Evolutionary conservation across 2,797 vertebrate genomes (phyloP).

Genomic region (Zonotrichia albicollis): DNA sequence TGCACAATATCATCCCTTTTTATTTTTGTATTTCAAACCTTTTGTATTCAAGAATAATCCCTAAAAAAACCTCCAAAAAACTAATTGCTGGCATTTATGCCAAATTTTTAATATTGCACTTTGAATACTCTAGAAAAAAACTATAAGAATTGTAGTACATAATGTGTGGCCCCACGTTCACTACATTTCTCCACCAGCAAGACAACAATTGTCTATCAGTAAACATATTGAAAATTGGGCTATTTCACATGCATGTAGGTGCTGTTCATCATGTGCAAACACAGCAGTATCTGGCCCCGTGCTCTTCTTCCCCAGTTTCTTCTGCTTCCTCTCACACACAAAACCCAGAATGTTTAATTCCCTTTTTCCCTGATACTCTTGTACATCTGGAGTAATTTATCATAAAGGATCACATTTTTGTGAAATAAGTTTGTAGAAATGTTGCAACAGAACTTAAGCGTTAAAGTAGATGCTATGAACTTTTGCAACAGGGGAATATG

Average conservation of each 20-base stretch:
- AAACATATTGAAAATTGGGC: neutral
- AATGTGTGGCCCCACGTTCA: neutral
- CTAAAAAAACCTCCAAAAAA: neutral
- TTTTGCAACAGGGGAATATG: neutral
- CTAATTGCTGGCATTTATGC: neutral
- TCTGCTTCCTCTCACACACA: neutral
- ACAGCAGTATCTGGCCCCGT: neutral
- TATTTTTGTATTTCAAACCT: neutral
- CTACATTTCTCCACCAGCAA: neutral
- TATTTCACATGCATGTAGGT: neutral
- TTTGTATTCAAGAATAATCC: neutral
- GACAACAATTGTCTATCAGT: neutral
- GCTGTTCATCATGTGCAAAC: rapidly evolving
- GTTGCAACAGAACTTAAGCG: neutral
- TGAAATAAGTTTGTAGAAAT: neutral
- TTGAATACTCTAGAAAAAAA: neutral
- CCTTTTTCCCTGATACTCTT: neutral
- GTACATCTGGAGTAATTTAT: neutral
- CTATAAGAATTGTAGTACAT: neutral
- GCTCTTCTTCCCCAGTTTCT: neutral
- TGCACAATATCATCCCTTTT: neutral
- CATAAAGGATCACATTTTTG: neutral
- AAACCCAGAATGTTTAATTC: neutral
- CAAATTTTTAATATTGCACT: neutral
- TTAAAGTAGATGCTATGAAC: neutral